These are phyloP conservation scores for Theristus sp. DNA, from an alignment of 2,888 invertebrate species.

Conservation along the genomic window DNA sequence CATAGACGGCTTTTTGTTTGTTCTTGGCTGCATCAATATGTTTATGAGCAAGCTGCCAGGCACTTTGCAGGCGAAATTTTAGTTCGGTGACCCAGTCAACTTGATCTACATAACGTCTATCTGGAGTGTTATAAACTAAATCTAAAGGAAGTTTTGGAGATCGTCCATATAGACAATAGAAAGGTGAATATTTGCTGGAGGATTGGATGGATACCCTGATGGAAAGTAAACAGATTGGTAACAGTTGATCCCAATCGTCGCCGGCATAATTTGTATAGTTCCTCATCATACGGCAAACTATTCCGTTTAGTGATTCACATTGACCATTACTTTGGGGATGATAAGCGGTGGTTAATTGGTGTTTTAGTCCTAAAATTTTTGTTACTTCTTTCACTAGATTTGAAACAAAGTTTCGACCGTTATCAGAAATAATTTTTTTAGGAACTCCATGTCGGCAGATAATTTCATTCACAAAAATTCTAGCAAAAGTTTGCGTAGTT, in stretches of 20 bases:
- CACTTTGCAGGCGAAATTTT: not conserved
- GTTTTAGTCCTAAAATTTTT: not conserved
- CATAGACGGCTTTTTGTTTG: too few relatives aligned
- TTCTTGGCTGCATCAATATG: too few relatives aligned
- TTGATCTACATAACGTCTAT: not conserved
- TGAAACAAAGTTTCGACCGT: not conserved
- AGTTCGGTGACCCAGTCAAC: not conserved
- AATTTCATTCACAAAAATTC: not conserved
- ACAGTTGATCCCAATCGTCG: not conserved
- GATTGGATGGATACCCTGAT: not conserved
- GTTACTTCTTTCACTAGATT: not conserved
- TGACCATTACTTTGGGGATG: not conserved
- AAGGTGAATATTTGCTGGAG: not conserved
- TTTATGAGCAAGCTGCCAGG: not conserved
- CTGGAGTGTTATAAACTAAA: not conserved
- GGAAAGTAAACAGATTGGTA: not conserved
- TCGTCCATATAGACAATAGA: not conserved
- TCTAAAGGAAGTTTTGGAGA: not conserved
- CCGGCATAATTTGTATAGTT: not conserved
- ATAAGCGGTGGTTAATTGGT: not conserved
- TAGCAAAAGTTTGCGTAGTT: not conserved
- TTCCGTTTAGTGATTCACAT: not conserved
- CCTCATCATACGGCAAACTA: not conserved
- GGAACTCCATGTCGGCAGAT: not conserved
- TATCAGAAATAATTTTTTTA: not conserved